These are phyloP conservation scores for Takifugu bimaculatus DNA, from an alignment of 2,113 vertebrate genomes.

Conservation along the genomic window DNA sequence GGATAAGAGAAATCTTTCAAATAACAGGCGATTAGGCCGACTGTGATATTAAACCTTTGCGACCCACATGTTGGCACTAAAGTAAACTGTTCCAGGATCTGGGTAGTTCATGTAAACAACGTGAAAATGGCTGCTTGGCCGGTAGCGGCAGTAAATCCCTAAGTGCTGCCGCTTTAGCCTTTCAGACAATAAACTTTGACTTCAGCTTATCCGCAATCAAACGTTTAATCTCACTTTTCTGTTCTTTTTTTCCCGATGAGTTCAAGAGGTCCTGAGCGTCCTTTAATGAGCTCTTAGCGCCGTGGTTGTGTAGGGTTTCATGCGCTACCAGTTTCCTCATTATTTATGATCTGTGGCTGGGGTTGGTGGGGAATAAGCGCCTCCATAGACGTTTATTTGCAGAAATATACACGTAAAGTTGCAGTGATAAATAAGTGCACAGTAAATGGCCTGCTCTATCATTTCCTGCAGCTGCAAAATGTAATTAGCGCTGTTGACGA, in stretches of 20 bases:
- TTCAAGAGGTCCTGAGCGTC: conserved; percentile 41
- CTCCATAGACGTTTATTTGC: too few relatives aligned
- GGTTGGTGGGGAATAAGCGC: too few relatives aligned
- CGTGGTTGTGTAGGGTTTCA: conserved; percentile 20
- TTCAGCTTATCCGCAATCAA: conserved; percentile 51
- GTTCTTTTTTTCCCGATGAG: conserved; percentile 12
- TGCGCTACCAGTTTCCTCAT: conserved; percentile 26
- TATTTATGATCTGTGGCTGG: conserved; percentile 3
- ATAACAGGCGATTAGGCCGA: conserved; percentile 60
- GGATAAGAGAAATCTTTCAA: conserved; percentile 62
- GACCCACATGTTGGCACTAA: conserved; percentile 67
- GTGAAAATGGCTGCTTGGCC: conserved; percentile 53
- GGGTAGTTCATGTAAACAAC: conserved; percentile 69
- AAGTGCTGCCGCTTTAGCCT: conserved; percentile 53
- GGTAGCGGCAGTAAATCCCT: conserved; percentile 63
- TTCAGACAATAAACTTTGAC: conserved; percentile 67
- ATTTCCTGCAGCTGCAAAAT: conserved; percentile 68
- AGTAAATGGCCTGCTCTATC: conserved; percentile 31
- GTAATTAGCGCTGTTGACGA: not conserved
- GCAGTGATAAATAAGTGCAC: too few relatives aligned
- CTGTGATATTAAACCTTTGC: conserved; percentile 60
- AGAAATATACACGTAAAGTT: too few relatives aligned
- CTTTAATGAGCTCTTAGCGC: conserved; percentile 45
- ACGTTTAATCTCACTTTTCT: conserved; percentile 41
- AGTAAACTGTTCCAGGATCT: conserved; percentile 65